Evolutionary conservation across 2,888 invertebrate genomes (phyloP).

Genomic region (Trachelus stipa): DNA sequence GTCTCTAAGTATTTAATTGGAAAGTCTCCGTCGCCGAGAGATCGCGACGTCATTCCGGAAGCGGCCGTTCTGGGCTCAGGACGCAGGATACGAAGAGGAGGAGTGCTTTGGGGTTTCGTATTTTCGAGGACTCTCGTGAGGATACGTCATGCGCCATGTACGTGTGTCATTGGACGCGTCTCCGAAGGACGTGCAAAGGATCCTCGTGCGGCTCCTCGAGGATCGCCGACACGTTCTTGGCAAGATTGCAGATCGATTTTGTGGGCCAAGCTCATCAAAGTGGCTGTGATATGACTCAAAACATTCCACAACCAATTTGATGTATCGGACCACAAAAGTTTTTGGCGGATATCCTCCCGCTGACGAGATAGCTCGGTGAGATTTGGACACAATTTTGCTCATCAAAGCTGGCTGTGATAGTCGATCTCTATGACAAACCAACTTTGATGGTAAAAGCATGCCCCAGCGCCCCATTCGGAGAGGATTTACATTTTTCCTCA

Average conservation of each 20-base stretch:
- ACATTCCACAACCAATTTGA: constrained; percentile 92
- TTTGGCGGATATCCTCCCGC: constrained; percentile 13
- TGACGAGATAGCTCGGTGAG: constrained; percentile 33
- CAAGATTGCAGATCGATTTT: constrained; percentile 53
- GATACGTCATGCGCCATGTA: too few relatives aligned
- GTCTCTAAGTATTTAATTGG: too few relatives aligned
- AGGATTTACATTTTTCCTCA: too few relatives aligned
- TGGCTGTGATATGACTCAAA: constrained; percentile 93
- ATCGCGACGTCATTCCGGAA: too few relatives aligned
- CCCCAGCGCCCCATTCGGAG: constrained; percentile 34
- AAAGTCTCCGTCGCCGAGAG: too few relatives aligned
- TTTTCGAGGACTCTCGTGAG: too few relatives aligned
- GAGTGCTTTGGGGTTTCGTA: too few relatives aligned
- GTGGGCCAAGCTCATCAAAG: constrained; percentile 90
- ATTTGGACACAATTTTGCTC: constrained; percentile 78
- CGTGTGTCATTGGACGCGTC: background rate
- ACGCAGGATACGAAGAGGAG: too few relatives aligned
- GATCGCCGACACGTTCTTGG: constrained; percentile 11
- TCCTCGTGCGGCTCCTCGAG: background rate
- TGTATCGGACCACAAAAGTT: constrained; percentile 74
- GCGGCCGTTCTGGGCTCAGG: too few relatives aligned
- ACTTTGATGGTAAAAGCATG: constrained; percentile 80
- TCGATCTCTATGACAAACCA: constrained; percentile 83
- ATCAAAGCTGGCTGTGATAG: constrained; percentile 98
- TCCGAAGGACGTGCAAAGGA: background rate